Conservation (phyloP, 2,888 invertebrate genomes). For the Drosophila niveifrons region DNA sequence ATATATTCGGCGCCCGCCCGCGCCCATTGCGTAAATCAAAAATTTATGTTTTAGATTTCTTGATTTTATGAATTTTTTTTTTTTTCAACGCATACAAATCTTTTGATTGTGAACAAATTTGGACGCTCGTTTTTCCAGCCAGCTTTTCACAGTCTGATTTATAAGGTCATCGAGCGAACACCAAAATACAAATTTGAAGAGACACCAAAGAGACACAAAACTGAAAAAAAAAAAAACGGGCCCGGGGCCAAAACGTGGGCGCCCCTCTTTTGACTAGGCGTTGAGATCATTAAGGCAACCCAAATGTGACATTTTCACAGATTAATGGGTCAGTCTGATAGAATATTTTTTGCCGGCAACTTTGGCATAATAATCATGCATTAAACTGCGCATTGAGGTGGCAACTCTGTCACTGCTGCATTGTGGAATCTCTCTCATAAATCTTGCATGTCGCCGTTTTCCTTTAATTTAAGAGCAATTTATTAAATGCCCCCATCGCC, state of each 20-base stretch:
- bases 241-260: constrained; percentile 67
- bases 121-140: constrained; percentile 9
- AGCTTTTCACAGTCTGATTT: constrained; percentile 56
- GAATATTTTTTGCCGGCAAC: constrained; percentile 29
- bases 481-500: constrained; percentile 68
- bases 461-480: constrained; percentile 70
- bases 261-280: constrained; percentile 36
- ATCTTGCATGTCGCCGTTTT: constrained; percentile 16
- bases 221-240: constrained; percentile 9
- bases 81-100: constrained; percentile 48
- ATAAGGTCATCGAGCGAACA: constrained; percentile 72
- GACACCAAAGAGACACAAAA: constrained; percentile 19
- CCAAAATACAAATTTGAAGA: constrained; percentile 56
- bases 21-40: constrained; percentile 75
- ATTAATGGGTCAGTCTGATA: constrained; percentile 67
- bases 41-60: constrained; percentile 64
- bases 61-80: constrained; percentile 62
- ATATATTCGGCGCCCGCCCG: constrained; percentile 37
- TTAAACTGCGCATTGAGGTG: constrained; percentile 34
- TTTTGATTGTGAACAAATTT: constrained; percentile 60
- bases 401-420: constrained; percentile 26
- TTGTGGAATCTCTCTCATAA: constrained; percentile 12
- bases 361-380: constrained; percentile 40
- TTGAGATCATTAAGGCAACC: constrained; percentile 63
- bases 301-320: constrained; percentile 59